Evolutionary conservation across 2,113 vertebrate genomes (phyloP), one percentile per base, ranked within the genome.

Genomic region (Oophaga pumilio): DNA sequence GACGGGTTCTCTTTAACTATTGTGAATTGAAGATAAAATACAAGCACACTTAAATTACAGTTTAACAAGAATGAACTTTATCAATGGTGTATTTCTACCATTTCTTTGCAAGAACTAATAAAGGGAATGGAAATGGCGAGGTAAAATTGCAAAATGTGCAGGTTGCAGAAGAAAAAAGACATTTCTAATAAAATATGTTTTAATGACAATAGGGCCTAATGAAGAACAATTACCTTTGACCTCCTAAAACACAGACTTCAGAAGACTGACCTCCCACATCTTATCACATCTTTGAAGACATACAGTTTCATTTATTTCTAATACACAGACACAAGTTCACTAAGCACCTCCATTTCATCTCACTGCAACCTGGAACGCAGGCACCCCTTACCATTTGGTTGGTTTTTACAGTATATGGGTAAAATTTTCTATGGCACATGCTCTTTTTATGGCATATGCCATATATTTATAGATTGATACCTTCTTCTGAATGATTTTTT

Each of bases 31-130:
- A 76, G 74, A 77, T 22, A 77, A 24, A 87, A 82, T 33, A 87
- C 86, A 82, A 86, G 78, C 79, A 87, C 60, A 80, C 52, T 57
- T 81, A 74, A 87, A 74, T 87, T 60, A 87, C 79, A 82, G 66
- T 82, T 87, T 87, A 74, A 82, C 79, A 87, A 87, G 76, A 28
- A 53, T 59, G 56, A 86, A 69, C 15, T 43, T 43, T 79, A n/a
- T 64, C 66, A 73, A 56, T 52, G 52, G 56, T 6, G n/a, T 26
- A 43, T 64, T 66, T 71, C 76, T 76, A n/a, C 33, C 74, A 83
- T 33, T 76, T 87, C 24, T 64, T 62, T 76, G 18, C 20, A 68
- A n/a, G 68, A 83, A n/a, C 26, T 24, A 76, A 49, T 50, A 82
- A 82, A n/a, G n/a, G 57, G 56, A 13, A 52, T 62, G 43, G 12